phyloP scores from a whole-genome alignment of 1,140 invertebrate species.

The Drosophila orena region DNA sequence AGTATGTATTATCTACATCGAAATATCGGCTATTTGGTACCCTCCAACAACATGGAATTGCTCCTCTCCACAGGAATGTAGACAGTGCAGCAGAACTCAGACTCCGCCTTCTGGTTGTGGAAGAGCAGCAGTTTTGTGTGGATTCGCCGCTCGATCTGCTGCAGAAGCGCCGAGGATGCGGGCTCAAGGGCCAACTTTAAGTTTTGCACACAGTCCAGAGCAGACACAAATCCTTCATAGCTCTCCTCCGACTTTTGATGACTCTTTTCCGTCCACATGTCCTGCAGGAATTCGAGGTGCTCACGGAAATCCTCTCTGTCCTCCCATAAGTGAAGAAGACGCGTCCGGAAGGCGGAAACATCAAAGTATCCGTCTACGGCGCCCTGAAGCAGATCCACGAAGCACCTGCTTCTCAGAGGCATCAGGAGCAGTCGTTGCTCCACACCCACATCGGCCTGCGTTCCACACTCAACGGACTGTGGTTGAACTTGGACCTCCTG shows the following conservation, averaged over 20 bases:
- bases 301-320: slow-evolving; percentile 57
- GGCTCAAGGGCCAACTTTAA: slow-evolving; percentile 62
- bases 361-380: slow-evolving; percentile 10
- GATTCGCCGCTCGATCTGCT: slow-evolving; percentile 55
- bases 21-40: neutral
- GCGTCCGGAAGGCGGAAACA: slow-evolving; percentile 32
- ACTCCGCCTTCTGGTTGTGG: slow-evolving; percentile 65
- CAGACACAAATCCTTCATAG: slow-evolving; percentile 69
- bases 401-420: slow-evolving; percentile 48
- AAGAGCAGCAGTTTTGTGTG: slow-evolving; percentile 62
- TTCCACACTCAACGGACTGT: slow-evolving; percentile 29
- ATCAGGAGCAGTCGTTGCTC: slow-evolving; percentile 56
- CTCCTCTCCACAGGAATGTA: slow-evolving; percentile 70
- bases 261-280: slow-evolving; percentile 46
- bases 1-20: slow-evolving; percentile 4
- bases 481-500: slow-evolving; percentile 20
- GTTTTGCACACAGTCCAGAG: slow-evolving; percentile 53
- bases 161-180: slow-evolving; percentile 41
- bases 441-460: slow-evolving; percentile 57
- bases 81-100: slow-evolving; percentile 73
- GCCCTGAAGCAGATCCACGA: slow-evolving; percentile 47
- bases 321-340: slow-evolving; percentile 62
- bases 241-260: slow-evolving; percentile 19
- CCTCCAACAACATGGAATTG: slow-evolving; percentile 20
- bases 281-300: slow-evolving; percentile 58